Evolutionary conservation across 2,888 invertebrate genomes (phyloP), one percentile per base, ranked within the genome.

Genomic region (Pandemis cinnamomeana): DNA sequence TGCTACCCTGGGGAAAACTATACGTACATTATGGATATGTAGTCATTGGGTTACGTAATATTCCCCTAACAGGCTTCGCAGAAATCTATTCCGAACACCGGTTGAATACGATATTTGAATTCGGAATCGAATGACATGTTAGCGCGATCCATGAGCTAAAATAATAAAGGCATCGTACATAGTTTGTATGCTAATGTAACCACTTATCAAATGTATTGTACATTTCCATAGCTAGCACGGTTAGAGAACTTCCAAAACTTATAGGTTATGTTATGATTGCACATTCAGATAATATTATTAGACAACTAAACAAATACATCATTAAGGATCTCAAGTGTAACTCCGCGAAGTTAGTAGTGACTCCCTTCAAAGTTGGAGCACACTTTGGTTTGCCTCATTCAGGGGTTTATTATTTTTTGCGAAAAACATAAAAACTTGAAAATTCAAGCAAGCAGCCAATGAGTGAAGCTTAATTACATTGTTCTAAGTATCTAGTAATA

Each of bases 21-120:
- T 64, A 51, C 55, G 41, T 53, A 51, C 48, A 62, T 62, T 63
- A 62, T 67, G 53, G 41, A 62, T 61, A 67, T n/a, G 7, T 41
- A 60, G 20, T 51, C 53, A 67, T n/a, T 13, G 63, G 44, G 7
- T 66, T 66, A 61, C 15, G 67, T 61, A 63, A 63, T 55, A 58
- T 69, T 36, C 15, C 53, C 53, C 13, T 20, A 27, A 27, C 64
- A 53, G 66, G 27, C 51, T 66, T 66, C 53, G 41, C 13, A 27
- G 27, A 53, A 41, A 67, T 67, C 44, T 55, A 70, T 48, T 48
- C 48, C 60, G 48, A 61, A 69, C 48, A 69, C 60, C 68, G 68
- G 63, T 63, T 27, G 53, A 71, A n/a, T 71, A 63, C 15, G 51
- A 55, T 53, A 71, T 63, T 70, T 70, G 53, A 51, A 53, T 53